A percentile compares a stretch with the other conserved stretches of the same genome.
Evolutionary conservation across 2,113 vertebrate species (phyloP).

Genomic region (Ailuropoda melanoleuca): DNA sequence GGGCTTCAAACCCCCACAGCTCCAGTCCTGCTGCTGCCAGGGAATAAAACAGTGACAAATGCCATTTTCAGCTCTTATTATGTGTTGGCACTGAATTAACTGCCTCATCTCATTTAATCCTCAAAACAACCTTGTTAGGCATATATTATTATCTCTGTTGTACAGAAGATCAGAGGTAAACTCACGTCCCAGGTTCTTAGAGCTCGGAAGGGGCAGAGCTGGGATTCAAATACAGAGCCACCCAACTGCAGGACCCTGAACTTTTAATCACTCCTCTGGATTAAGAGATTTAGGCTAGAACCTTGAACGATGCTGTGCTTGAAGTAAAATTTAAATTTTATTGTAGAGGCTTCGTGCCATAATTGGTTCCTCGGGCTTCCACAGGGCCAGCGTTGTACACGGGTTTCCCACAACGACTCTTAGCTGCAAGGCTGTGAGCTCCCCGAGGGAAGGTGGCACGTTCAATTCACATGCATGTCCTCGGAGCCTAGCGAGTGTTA

Average conservation of each 20-base stretch:
- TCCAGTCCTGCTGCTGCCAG: not conserved
- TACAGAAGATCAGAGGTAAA: not conserved
- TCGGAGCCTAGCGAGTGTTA: not conserved
- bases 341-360: not conserved
- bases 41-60: not conserved
- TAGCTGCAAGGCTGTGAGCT: not conserved
- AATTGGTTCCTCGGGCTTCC: not conserved
- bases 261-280: not conserved
- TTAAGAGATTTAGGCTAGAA: not conserved
- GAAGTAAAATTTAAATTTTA: not conserved
- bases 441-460: not conserved
- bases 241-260: not conserved
- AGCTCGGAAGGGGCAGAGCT: not conserved
- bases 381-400: not conserved
- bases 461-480: not conserved
- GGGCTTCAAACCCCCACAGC: not conserved
- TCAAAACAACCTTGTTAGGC: not conserved
- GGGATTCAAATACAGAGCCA: not conserved
- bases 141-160: not conserved
- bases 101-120: not conserved
- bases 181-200: not conserved
- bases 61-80: not conserved
- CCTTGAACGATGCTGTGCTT: not conserved
- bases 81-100: not conserved
- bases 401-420: not conserved